A percentile compares a stretch with the other conserved stretches of the same genome.
Evolutionary conservation across 2,113 vertebrate genomes (phyloP).

Genomic region (Tamias sibiricus): DNA sequence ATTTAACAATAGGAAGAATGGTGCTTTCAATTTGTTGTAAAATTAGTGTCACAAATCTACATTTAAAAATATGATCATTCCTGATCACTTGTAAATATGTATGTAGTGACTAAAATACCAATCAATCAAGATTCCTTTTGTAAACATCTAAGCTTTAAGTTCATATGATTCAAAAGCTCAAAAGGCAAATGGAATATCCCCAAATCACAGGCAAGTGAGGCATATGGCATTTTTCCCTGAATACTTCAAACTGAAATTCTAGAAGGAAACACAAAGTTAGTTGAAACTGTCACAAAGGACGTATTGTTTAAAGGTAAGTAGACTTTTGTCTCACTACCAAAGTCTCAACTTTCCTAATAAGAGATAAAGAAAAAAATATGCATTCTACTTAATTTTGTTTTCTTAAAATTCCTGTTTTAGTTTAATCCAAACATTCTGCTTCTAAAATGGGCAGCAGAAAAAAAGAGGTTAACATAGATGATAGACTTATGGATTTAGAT

Average conservation of each 20-base stretch:
- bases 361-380: not conserved
- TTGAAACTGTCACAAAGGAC: conserved; percentile 58
- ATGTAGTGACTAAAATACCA: not conserved
- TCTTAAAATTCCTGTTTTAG: conserved; percentile 44
- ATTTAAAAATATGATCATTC: not conserved
- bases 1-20: not conserved
- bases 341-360: conserved; percentile 39
- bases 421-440: conserved; percentile 13
- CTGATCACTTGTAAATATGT: conserved; percentile 19
- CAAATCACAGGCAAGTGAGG: conserved; percentile 54
- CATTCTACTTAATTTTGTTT: conserved; percentile 49
- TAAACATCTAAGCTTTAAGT: conserved; percentile 31
- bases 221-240: conserved; percentile 32
- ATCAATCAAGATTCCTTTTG: conserved; percentile 16
- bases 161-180: conserved; percentile 10
- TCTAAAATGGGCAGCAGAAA: conserved; percentile 38
- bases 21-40: not conserved
- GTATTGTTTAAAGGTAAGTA: conserved; percentile 74
- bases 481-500: conserved; percentile 61
- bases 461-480: conserved; percentile 35
- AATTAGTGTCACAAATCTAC: conserved; percentile 8
- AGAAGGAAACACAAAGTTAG: conserved; percentile 62
- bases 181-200: conserved; percentile 24
- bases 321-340: conserved; percentile 63
- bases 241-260: conserved; percentile 68